Base-by-base conservation (phyloP, 92 coral and sea anemone genomes). In the Hydrozoanthus gracilis region DNA sequence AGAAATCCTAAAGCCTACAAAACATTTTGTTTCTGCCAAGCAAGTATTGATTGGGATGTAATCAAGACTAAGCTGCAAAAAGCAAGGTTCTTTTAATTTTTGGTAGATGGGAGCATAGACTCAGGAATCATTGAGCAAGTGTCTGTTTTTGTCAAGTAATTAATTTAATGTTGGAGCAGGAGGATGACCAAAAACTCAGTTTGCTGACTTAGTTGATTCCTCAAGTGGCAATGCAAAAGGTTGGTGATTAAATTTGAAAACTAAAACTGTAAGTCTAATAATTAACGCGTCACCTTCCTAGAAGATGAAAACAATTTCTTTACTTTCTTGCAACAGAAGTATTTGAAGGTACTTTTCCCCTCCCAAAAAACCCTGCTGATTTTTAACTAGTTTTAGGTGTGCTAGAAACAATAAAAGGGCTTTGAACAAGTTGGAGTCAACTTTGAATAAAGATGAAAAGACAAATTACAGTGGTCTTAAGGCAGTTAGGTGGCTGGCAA, bases 41-140 rank as follows among this genome's bases (percentile, higher is more conserved):
- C 89, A 45, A 45, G 76, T 46, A 48, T 16, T 48, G 83, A 74
- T 49, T 55, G 82, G 46, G 50, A 76, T 49, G 52, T 58, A 86
- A 74, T 73, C n/a, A n/a, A 66, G 18, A 11, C 58, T 27, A 51
- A 62, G 76, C 16, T 76, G 44, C 55, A 20, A 12, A 15, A 74
- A 20, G 77, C 77, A 61, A 76, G 82, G 50, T 86, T 86, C 13
- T 15, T 85, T 11, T 73, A 83, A 13, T 49, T 86, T 74, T 73
- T 86, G 70, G 74, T 75, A 61, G 88, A 86, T 62, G 83, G 83
- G 56, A 73, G 82, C 71, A 76, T 83, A 27, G 71, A 77, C 27
- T 49, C 77, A 20, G 73, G 83, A 4, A 76, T 86, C 68, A 61
- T 76, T n/a, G 77, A 86, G 89, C 77, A 86, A 66, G 89, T 74